A percentile compares a stretch with the other conserved stretches of the same genome.
Conservation (phyloP, 2,797 vertebrate genomes). For the Ispidina lecontei region DNA sequence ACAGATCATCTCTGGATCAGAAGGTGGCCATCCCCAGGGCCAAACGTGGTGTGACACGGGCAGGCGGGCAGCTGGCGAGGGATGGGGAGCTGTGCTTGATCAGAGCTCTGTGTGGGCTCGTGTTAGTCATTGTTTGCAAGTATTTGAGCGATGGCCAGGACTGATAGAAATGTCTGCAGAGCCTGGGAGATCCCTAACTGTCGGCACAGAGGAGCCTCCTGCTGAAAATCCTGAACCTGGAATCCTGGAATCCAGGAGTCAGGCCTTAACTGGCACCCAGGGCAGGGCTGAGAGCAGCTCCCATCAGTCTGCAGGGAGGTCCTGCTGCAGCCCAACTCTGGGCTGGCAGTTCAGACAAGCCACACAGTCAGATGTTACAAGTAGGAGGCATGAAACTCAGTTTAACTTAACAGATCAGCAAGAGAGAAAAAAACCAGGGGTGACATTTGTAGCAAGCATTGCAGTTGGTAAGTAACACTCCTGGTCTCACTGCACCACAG, state of each 20-base stretch:
- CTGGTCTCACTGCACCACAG: rapidly evolving
- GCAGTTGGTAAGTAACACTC: rapidly evolving
- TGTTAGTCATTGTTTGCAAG: constrained; percentile 48
- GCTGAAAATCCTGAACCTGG: constrained; percentile 23
- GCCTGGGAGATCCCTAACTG: constrained; percentile 28
- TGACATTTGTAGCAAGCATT: neutral
- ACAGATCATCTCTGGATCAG: rapidly evolving
- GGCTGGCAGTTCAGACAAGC: neutral
- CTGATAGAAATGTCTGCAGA: constrained; percentile 17
- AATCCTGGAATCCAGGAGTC: neutral
- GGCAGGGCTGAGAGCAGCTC: neutral
- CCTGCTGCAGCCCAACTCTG: neutral
- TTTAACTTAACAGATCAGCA: neutral
- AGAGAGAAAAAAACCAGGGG: rapidly evolving
- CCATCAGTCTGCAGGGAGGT: neutral
- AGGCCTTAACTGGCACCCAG: neutral
- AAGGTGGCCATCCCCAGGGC: neutral
- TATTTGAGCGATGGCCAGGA: constrained; percentile 43
- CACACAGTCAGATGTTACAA: neutral
- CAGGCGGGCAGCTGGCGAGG: neutral
- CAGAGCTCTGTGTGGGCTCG: constrained; percentile 37
- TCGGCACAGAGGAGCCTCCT: constrained; percentile 16
- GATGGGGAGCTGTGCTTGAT: neutral
- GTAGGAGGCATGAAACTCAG: neutral
- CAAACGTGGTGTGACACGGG: neutral